Conservation (phyloP, 2,888 invertebrate genomes). For the Asteroscopus sphinx region DNA sequence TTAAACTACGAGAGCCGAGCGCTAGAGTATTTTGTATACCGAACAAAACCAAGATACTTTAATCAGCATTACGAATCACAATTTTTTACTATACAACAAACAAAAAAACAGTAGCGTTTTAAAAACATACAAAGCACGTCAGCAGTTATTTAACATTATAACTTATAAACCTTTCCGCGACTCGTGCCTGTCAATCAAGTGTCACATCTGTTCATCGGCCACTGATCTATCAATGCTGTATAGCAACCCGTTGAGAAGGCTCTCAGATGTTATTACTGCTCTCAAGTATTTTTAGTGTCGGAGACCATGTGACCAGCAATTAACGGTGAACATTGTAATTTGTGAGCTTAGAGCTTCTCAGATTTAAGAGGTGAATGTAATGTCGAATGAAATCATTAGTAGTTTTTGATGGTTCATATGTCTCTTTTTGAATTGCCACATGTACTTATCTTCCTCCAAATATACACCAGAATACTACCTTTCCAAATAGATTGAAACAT, state of each 20-base stretch:
- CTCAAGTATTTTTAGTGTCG: slow-evolving; percentile 51
- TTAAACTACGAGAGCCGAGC: too few species aligned
- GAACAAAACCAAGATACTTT: not conserved
- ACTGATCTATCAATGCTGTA: slow-evolving; percentile 57
- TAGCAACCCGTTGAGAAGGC: slow-evolving; percentile 61
- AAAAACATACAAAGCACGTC: slow-evolving; percentile 34
- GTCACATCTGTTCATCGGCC: slow-evolving; percentile 52
- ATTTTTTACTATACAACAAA: slow-evolving; percentile 2
- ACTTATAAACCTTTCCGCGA: slow-evolving; percentile 10
- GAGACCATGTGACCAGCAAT: slow-evolving; percentile 41
- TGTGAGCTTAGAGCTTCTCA: slow-evolving; percentile 35
- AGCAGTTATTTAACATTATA: slow-evolving; percentile 24
- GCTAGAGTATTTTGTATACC: too few species aligned
- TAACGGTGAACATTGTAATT: slow-evolving; percentile 53
- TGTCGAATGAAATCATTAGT: slow-evolving; percentile 46
- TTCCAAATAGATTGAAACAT: too few species aligned
- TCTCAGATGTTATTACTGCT: slow-evolving; percentile 66
- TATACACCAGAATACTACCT: too few species aligned
- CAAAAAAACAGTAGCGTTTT: slow-evolving; percentile 49
- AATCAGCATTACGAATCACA: slow-evolving; percentile 1
- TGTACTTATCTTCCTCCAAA: too few species aligned
- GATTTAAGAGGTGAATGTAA: slow-evolving; percentile 46
- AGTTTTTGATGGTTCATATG: slow-evolving; percentile 10
- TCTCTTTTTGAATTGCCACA: slow-evolving; percentile 2
- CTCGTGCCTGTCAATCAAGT: slow-evolving; percentile 51